Percentiles rank a stretch among this genome's conserved stretches.
These are phyloP conservation scores for Gymnoscopelus braueri DNA, from an alignment of 2,797 vertebrate species.

Conservation along the genomic window DNA sequence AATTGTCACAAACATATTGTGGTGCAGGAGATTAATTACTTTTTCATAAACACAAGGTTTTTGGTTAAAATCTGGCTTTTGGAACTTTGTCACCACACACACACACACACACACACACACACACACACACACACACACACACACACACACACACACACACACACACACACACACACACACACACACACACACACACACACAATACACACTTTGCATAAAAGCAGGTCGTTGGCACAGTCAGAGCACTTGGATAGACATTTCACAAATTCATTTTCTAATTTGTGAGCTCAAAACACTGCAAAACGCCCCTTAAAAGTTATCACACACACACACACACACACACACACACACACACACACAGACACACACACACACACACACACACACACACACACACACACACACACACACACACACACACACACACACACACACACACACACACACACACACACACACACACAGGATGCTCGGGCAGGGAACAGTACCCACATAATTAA, in stretches of 20 bases:
- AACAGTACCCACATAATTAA: conserved; percentile 60
- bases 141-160: conserved; percentile 1
- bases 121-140: conserved; percentile 2
- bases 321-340: too few relatives aligned
- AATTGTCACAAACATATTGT: too few relatives aligned
- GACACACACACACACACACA: neutral
- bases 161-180: conserved; percentile 1
- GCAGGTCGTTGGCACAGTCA: neutral
- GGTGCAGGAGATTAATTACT: too few relatives aligned
- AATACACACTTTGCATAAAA: neutral
- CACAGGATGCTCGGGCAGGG: conserved; percentile 29
- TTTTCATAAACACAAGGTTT: too few relatives aligned
- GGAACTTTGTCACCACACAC: neutral
- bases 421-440: too few relatives aligned
- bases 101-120: conserved; percentile 2
- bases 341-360: neutral
- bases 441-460: neutral
- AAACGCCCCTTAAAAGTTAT: too few relatives aligned
- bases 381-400: neutral
- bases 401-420: conserved; percentile 4
- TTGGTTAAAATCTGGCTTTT: too few relatives aligned
- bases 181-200: conserved; percentile 9
- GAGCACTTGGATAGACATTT: too few relatives aligned
- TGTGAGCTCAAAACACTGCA: too few relatives aligned
- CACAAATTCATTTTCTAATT: too few relatives aligned